These are phyloP conservation scores for Spermophilus dauricus DNA, from an alignment of 2,113 vertebrate species.

Conservation along the genomic window DNA sequence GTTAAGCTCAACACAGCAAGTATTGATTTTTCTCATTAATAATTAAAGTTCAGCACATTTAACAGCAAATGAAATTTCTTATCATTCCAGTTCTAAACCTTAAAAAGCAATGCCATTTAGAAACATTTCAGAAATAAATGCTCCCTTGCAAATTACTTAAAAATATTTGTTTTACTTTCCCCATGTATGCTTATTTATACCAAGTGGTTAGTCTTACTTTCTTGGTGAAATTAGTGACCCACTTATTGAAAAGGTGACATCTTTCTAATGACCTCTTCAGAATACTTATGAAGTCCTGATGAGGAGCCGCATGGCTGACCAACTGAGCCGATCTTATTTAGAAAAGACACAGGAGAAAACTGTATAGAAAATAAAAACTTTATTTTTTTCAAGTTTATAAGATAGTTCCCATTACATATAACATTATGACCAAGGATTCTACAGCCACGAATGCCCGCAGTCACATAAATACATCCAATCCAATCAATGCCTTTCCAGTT, in stretches of 20 bases:
- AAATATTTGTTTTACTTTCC: conserved; percentile 31
- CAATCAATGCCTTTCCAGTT: conserved; percentile 21
- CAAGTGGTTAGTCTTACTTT: not conserved
- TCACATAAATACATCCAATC: conserved; percentile 70
- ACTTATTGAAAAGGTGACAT: not conserved
- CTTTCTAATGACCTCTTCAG: conserved; percentile 18
- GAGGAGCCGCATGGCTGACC: not conserved
- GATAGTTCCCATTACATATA: conserved; percentile 88
- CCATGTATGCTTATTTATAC: conserved; percentile 20
- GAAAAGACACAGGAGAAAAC: conserved; percentile 80
- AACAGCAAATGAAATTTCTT: conserved; percentile 51
- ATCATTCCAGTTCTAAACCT: conserved; percentile 36
- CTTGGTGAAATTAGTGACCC: conserved; percentile 48
- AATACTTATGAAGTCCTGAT: not conserved
- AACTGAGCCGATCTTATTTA: conserved; percentile 51
- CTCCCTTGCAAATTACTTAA: conserved; percentile 33
- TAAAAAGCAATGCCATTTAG: conserved; percentile 57
- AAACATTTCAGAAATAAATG: conserved; percentile 60
- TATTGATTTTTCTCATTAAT: conserved; percentile 16
- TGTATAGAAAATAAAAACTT: conserved; percentile 91
- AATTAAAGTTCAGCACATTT: conserved; percentile 35
- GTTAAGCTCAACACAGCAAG: conserved; percentile 61
- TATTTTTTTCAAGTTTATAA: conserved; percentile 90
- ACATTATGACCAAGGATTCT: conserved; percentile 75
- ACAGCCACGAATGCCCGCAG: conserved; percentile 75